These are phyloP conservation scores for Nothocercus julius DNA, from an alignment of 2,113 vertebrate species.

Conservation along the genomic window DNA sequence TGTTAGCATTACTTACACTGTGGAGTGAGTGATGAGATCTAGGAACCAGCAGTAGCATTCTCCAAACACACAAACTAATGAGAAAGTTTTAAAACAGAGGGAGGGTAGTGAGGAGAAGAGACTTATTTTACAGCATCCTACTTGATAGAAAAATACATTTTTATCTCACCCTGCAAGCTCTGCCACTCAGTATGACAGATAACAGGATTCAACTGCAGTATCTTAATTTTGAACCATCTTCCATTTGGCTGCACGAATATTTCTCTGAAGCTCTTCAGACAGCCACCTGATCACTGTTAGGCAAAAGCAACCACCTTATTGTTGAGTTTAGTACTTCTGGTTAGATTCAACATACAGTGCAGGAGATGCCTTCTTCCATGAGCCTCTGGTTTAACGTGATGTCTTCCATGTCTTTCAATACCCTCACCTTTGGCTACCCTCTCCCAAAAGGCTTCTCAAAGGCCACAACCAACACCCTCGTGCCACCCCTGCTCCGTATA, in stretches of 20 bases:
- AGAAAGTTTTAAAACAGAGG: constrained; percentile 41
- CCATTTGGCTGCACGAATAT: neutral
- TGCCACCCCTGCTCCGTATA: neutral
- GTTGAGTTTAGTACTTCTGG: constrained; percentile 1
- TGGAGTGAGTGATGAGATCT: constrained; percentile 16
- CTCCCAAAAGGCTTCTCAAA: neutral
- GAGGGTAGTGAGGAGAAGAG: neutral
- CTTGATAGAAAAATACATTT: neutral
- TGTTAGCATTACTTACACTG: neutral
- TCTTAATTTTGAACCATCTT: neutral
- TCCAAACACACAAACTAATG: neutral
- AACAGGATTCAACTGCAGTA: neutral
- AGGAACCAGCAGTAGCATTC: neutral
- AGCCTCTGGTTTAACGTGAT: constrained; percentile 40
- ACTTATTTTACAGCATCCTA: neutral
- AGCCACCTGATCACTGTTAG: neutral
- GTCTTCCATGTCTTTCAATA: neutral
- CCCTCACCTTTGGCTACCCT: neutral
- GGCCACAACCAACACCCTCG: neutral
- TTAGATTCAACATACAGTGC: neutral
- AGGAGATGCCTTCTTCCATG: neutral
- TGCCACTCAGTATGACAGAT: neutral
- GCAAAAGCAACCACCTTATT: neutral
- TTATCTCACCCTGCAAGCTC: neutral
- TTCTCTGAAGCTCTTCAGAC: neutral